These are phyloP conservation scores for Prinia subflava DNA, from an alignment of 2,113 vertebrate species.

Conservation along the genomic window DNA sequence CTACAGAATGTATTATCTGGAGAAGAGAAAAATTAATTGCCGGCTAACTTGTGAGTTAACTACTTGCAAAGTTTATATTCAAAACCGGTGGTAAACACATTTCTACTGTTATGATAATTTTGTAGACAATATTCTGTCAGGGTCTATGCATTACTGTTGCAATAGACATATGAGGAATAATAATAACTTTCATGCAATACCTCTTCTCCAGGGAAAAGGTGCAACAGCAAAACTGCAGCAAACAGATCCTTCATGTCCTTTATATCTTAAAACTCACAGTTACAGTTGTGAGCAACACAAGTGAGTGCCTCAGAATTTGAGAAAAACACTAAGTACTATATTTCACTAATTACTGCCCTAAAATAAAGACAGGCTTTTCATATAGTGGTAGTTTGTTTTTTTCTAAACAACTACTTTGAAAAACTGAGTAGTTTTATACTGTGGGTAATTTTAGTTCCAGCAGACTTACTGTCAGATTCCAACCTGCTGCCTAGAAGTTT, in stretches of 20 bases:
- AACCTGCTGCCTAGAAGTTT: neutral
- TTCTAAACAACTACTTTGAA: neutral
- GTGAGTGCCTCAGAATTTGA: neutral
- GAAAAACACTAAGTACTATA: neutral
- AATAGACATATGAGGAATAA: neutral
- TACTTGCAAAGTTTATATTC: neutral
- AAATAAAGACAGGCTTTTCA: neutral
- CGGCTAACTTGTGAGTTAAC: neutral
- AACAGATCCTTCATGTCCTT: neutral
- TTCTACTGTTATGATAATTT: neutral
- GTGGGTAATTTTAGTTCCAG: neutral
- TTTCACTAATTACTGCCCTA: neutral
- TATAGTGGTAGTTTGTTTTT: neutral
- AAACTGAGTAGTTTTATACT: neutral
- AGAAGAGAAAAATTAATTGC: neutral
- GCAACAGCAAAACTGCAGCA: neutral
- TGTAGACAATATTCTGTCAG: neutral
- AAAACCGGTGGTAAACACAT: neutral
- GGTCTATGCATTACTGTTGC: neutral
- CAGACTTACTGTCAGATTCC: neutral
- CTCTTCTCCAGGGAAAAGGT: neutral
- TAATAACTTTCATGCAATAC: neutral
- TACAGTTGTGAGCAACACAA: neutral
- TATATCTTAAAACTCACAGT: neutral
- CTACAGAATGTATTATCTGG: accelerated